phyloP scores from a whole-genome alignment of 2,113 vertebrate genomes.

The Rhynchomys soricoides region DNA sequence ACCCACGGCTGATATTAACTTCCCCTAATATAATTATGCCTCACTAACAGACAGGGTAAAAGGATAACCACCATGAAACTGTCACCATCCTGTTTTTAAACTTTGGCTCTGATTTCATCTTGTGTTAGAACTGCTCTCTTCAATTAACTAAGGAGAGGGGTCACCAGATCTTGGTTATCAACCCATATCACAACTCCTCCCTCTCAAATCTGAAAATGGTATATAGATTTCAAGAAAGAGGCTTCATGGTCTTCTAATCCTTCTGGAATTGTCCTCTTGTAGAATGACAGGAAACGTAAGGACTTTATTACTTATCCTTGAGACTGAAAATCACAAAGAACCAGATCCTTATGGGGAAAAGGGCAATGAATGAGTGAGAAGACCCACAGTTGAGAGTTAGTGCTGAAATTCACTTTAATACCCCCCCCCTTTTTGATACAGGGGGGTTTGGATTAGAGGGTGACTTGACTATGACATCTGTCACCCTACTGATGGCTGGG shows the following conservation, averaged over 20 bases:
- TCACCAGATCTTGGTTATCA: background rate
- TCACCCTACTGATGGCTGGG: background rate
- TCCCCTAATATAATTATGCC: background rate
- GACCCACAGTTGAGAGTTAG: background rate
- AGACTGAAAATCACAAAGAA: background rate
- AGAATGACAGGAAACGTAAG: background rate
- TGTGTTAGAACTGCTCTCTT: constrained; percentile 10
- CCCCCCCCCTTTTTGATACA: background rate
- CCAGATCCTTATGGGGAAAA: background rate
- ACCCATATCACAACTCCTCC: background rate
- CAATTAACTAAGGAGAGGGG: background rate
- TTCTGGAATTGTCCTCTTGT: background rate
- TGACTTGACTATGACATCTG: background rate
- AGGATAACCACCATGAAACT: constrained; percentile 11
- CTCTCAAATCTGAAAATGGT: background rate
- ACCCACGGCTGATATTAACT: background rate
- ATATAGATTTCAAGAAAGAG: constrained; percentile 39
- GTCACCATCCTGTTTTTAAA: constrained; percentile 2
- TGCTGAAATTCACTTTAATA: background rate
- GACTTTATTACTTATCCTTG: background rate
- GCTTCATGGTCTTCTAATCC: background rate
- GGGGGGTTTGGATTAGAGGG: background rate
- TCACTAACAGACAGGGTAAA: background rate
- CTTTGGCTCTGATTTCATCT: background rate
- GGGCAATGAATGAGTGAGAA: background rate